A percentile compares a stretch with the other conserved stretches of the same genome.
Conservation (phyloP, 2,888 invertebrate genomes). For the Drosophila falleni region DNA sequence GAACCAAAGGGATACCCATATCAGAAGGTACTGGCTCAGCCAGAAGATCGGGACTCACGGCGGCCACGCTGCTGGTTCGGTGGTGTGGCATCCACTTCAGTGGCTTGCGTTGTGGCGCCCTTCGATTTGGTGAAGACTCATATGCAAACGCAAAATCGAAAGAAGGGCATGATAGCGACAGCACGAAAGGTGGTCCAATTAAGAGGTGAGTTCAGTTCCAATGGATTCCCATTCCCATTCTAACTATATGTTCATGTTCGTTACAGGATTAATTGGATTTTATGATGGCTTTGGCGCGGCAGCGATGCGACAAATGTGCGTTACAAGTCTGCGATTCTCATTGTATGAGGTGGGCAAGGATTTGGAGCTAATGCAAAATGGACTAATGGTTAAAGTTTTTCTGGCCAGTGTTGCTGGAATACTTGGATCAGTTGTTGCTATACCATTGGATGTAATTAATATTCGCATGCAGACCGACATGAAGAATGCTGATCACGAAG, state of each 20-base stretch:
- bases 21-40: constrained; percentile 38
- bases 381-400: constrained; percentile 23
- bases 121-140: constrained; percentile 60
- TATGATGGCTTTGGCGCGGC: constrained; percentile 64
- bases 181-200: constrained; percentile 21
- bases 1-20: constrained; percentile 3
- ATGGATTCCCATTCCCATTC: not conserved
- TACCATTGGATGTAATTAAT: constrained; percentile 58
- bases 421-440: constrained; percentile 34
- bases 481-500: constrained; percentile 20
- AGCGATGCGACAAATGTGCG: constrained; percentile 41
- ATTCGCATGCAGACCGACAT: constrained; percentile 62
- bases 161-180: constrained; percentile 31
- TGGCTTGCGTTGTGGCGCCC: constrained; percentile 49
- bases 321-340: constrained; percentile 52
- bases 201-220: constrained; percentile 23
- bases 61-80: constrained; percentile 69
- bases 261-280: constrained; percentile 31
- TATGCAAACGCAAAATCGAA: constrained; percentile 52
- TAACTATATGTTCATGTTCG: not conserved
- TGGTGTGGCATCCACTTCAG: constrained; percentile 48
- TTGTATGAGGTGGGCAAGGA: constrained; percentile 47
- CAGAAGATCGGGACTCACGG: constrained; percentile 15
- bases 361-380: constrained; percentile 18
- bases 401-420: constrained; percentile 48